Percentiles rank a stretch among this genome's conserved stretches.
These are phyloP conservation scores for Drosophila kanapiae DNA, from an alignment of 1,140 invertebrate genomes.

Conservation along the genomic window DNA sequence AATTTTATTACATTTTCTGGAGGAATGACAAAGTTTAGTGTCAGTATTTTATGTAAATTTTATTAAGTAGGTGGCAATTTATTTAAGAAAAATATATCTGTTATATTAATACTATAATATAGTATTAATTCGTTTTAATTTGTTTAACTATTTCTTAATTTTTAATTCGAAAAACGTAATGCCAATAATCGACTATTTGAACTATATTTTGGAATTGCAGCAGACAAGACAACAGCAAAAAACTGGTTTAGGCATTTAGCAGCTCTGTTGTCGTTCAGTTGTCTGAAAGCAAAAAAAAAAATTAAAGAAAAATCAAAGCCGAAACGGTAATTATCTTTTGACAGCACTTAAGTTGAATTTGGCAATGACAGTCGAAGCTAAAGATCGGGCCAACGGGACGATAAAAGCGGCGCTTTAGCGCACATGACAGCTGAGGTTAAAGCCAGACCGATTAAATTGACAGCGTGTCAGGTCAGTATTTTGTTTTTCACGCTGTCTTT, in stretches of 20 bases:
- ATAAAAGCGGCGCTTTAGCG: constrained; percentile 65
- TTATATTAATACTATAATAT: too few species aligned
- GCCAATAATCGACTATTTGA: constrained; percentile 47
- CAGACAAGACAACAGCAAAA: constrained; percentile 19
- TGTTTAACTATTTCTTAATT: not conserved
- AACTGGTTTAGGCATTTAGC: constrained; percentile 59
- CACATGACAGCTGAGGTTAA: constrained; percentile 69
- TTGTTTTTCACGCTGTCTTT: constrained; percentile 45
- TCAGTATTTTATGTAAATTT: not conserved
- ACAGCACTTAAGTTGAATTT: constrained; percentile 81
- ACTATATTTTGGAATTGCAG: constrained; percentile 35
- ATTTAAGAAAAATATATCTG: not conserved
- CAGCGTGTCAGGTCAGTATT: constrained; percentile 55
- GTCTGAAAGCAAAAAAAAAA: constrained; percentile 25
- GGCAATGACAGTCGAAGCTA: constrained; percentile 65
- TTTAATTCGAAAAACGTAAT: not conserved
- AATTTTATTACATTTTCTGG: not conserved
- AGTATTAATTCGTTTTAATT: too few species aligned
- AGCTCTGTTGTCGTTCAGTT: constrained; percentile 33
- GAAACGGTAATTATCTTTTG: constrained; percentile 81
- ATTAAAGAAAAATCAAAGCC: constrained; percentile 47
- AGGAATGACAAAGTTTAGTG: not conserved
- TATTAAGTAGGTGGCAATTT: not conserved
- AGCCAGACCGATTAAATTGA: constrained; percentile 68
- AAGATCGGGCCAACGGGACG: constrained; percentile 53